A percentile compares a stretch with the other conserved stretches of the same genome.
Evolutionary conservation across 2,113 vertebrate species (phyloP).

Genomic region (Eulemur rufifrons): DNA sequence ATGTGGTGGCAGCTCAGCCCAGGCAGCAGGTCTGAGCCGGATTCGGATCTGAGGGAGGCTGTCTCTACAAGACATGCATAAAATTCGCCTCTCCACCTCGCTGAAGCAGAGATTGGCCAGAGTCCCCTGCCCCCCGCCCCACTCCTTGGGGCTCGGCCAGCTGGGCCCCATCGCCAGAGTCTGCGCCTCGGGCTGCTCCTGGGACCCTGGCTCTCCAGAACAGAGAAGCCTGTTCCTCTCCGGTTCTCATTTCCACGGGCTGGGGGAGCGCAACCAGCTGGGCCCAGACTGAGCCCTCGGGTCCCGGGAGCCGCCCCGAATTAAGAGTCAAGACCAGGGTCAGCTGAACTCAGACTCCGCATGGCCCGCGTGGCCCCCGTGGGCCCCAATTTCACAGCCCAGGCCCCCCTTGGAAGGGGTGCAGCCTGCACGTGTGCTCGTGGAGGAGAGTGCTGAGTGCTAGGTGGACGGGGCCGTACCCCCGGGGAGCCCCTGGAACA

Average conservation of each 20-base stretch:
- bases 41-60: neutral
- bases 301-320: neutral
- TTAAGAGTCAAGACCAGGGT: slow-evolving; percentile 24
- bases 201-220: neutral
- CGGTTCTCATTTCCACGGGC: neutral
- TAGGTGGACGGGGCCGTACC: neutral
- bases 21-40: neutral
- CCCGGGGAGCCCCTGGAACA: neutral
- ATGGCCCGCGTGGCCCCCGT: neutral
- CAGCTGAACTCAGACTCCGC: slow-evolving; percentile 32
- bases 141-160: neutral
- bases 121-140: neutral
- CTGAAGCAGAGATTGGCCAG: neutral
- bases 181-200: neutral
- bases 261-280: neutral
- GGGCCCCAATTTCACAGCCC: neutral
- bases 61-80: neutral
- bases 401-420: slow-evolving; percentile 21
- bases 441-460: slow-evolving; percentile 40
- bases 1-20: accelerated
- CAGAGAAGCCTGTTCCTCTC: neutral
- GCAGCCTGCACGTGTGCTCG: neutral
- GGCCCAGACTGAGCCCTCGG: neutral
- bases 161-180: neutral
- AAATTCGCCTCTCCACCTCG: neutral